Conservation (phyloP, 2,888 invertebrate genomes). For the Dermolepida albohirtum region DNA sequence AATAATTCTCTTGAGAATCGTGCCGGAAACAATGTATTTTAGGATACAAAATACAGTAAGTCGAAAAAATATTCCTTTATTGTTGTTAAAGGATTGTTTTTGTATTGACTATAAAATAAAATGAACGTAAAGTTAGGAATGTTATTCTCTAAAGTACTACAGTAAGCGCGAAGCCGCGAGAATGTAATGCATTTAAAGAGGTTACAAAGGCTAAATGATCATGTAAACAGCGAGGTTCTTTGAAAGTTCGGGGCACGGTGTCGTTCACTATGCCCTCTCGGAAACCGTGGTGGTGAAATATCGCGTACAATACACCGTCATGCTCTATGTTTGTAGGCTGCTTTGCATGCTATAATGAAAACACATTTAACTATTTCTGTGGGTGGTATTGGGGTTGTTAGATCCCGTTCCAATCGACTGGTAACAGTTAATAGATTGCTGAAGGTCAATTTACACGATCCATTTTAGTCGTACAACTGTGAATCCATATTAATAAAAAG, state of each 20-base stretch:
- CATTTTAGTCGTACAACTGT: too few relatives aligned
- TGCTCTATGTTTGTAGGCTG: conserved; percentile 56
- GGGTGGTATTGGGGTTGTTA: conserved; percentile 45
- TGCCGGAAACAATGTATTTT: too few relatives aligned
- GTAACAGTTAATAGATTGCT: conserved; percentile 47
- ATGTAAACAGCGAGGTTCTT: conserved; percentile 60
- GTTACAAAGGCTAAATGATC: conserved; percentile 62
- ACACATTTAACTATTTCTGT: conserved; percentile 59
- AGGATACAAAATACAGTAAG: too few relatives aligned
- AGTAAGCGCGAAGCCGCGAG: conserved; percentile 56
- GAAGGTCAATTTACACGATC: conserved; percentile 29
- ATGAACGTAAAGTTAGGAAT: conserved; percentile 51
- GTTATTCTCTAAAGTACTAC: conserved; percentile 58
- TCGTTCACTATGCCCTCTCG: conserved; percentile 52
- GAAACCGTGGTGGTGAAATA: conserved; percentile 54
- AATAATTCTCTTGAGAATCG: too few relatives aligned
- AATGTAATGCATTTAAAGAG: conserved; percentile 64
- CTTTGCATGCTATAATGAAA: conserved; percentile 64
- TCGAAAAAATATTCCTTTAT: conserved; percentile 30
- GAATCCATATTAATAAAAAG: background rate
- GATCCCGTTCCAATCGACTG: conserved; percentile 42
- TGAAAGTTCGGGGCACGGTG: conserved; percentile 50
- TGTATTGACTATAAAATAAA: conserved; percentile 41
- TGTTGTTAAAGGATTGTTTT: conserved; percentile 43
- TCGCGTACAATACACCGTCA: conserved; percentile 55